These are phyloP conservation scores for Brachymystax lenok DNA, from an alignment of 2,797 vertebrate genomes.

Conservation along the genomic window DNA sequence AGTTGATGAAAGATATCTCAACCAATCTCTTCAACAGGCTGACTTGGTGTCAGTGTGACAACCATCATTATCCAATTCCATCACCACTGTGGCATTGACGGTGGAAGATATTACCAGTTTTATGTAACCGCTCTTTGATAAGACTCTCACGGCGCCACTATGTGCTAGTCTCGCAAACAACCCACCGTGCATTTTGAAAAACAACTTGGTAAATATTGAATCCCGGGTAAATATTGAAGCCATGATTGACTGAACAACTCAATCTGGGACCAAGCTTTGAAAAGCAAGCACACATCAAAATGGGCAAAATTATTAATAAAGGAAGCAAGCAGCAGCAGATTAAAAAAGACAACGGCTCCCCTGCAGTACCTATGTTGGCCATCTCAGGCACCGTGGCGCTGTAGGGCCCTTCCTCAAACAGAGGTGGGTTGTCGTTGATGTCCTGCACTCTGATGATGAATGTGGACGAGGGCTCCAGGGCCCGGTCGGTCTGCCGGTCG, in stretches of 20 bases:
- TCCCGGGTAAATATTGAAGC: constrained; percentile 66
- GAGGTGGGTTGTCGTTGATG: constrained; percentile 91
- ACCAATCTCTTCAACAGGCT: constrained; percentile 13
- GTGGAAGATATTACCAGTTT: constrained; percentile 7
- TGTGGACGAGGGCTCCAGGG: constrained; percentile 90
- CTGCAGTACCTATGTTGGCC: constrained; percentile 86
- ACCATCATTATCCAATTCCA: constrained; percentile 32
- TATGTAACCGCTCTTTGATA: constrained; percentile 45
- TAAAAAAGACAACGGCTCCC: neutral
- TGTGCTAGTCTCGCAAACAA: constrained; percentile 9
- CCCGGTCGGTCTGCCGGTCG: constrained; percentile 86
- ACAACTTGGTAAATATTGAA: constrained; percentile 65
- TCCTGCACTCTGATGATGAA: constrained; percentile 93
- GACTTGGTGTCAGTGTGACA: constrained; percentile 46
- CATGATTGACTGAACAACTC: constrained; percentile 68
- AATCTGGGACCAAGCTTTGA: constrained; percentile 55
- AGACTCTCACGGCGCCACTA: constrained; percentile 33
- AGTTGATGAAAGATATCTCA: constrained; percentile 15
- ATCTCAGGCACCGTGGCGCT: constrained; percentile 88
- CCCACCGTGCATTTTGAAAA: constrained; percentile 21
- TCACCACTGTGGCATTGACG: constrained; percentile 1
- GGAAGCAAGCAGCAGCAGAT: constrained; percentile 6
- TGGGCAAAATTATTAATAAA: constrained; percentile 59
- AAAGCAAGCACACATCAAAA: constrained; percentile 44
- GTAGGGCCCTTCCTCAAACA: constrained; percentile 88